Conservation (phyloP, 2,888 invertebrate genomes). For the Cantharis rustica region DNA sequence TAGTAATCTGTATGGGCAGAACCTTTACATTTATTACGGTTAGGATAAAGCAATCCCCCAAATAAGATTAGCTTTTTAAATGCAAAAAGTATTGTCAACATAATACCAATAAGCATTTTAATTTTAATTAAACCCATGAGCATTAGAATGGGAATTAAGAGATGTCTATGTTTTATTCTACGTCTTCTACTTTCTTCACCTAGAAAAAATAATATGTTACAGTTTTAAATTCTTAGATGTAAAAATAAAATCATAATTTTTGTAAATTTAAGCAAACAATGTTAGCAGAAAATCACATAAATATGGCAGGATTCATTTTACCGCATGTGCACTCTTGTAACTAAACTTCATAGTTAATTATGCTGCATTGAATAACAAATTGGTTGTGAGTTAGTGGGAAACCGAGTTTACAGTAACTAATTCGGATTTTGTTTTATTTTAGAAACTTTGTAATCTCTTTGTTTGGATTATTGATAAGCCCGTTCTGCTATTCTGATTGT, state of each 20-base stretch:
- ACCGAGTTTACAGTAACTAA: too few species aligned
- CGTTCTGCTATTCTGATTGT: too few species aligned
- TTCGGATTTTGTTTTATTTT: too few species aligned
- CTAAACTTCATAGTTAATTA: background rate
- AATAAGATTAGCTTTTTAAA: background rate
- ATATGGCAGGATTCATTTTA: background rate
- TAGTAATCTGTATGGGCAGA: background rate
- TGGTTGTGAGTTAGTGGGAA: too few species aligned
- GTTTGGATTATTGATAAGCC: too few species aligned
- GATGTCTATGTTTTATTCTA: background rate
- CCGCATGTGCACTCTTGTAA: background rate
- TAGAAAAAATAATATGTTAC: background rate
- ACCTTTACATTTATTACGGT: background rate
- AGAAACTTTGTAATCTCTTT: too few species aligned
- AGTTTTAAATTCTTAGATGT: background rate
- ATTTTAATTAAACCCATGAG: background rate
- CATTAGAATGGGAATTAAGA: background rate
- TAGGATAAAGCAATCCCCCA: background rate
- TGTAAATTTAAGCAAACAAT: background rate
- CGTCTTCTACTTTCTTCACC: background rate
- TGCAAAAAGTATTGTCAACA: background rate
- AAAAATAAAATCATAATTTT: background rate
- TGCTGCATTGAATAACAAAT: too few species aligned
- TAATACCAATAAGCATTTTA: background rate
- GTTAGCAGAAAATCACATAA: background rate